These are phyloP conservation scores for Trogon surrucura DNA, from an alignment of 2,113 vertebrate genomes.

Conservation along the genomic window DNA sequence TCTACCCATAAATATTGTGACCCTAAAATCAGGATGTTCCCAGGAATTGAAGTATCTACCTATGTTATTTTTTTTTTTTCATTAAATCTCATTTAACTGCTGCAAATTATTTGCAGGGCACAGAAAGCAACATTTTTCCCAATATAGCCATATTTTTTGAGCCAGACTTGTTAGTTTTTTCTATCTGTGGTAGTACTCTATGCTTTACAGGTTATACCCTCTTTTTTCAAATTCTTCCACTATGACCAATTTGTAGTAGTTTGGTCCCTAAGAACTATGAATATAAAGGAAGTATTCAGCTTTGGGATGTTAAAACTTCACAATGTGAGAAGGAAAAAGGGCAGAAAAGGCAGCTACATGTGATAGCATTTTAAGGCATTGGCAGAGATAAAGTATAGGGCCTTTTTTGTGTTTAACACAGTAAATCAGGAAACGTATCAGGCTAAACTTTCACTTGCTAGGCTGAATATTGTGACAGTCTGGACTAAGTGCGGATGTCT, in stretches of 20 bases:
- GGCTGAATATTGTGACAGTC: neutral
- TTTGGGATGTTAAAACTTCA: neutral
- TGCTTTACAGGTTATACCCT: neutral
- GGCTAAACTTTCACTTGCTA: neutral
- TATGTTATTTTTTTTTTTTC: neutral
- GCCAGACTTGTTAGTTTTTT: neutral
- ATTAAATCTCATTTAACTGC: neutral
- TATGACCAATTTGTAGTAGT: neutral
- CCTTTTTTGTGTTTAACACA: neutral
- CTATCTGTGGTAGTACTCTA: neutral
- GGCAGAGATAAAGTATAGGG: neutral
- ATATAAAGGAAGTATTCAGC: neutral
- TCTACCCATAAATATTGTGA: neutral
- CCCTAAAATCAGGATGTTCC: neutral
- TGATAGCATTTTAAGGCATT: neutral
- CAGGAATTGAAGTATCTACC: neutral
- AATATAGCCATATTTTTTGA: accelerated
- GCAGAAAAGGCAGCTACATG: neutral
- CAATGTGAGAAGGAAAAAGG: neutral
- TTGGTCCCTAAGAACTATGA: neutral
- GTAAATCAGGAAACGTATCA: neutral
- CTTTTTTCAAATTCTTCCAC: neutral
- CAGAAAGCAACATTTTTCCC: neutral
- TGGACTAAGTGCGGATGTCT: neutral
- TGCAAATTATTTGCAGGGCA: accelerated